Percentiles rank a stretch among this genome's conserved stretches.
Conservation (phyloP, 2,113 vertebrate species). For the Rhinolophus sinicus region DNA sequence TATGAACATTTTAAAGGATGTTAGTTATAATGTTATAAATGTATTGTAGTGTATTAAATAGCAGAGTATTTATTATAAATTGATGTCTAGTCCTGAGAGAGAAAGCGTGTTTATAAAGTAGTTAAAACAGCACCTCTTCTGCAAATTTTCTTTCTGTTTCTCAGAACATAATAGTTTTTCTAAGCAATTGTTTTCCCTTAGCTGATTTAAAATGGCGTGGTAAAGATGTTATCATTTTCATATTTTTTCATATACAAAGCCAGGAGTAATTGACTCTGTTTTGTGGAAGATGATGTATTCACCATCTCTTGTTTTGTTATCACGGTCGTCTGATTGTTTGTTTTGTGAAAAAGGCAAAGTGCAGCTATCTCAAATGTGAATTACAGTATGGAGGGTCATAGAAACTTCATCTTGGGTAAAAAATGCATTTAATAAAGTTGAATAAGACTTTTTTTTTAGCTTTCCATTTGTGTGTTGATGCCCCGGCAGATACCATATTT, state of each 20-base stretch:
- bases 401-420: conserved; percentile 67
- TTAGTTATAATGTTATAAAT: conserved; percentile 55
- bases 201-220: neutral
- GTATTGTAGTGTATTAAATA: neutral
- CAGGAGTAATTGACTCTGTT: conserved; percentile 60
- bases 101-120: neutral
- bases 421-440: conserved; percentile 66
- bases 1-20: conserved; percentile 68
- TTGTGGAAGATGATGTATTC: conserved; percentile 56
- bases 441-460: conserved; percentile 49
- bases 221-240: conserved; percentile 48
- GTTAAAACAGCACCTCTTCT: neutral
- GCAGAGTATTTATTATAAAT: neutral
- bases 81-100: neutral
- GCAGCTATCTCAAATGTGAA: conserved; percentile 67
- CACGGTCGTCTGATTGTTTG: conserved; percentile 37
- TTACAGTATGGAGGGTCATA: conserved; percentile 54
- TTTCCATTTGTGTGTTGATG: conserved; percentile 61
- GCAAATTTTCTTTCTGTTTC: conserved; percentile 5
- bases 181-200: conserved; percentile 31
- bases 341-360: conserved; percentile 63
- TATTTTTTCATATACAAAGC: conserved; percentile 12
- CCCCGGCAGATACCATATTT: conserved; percentile 21
- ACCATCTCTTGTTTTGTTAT: conserved; percentile 54
- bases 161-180: conserved; percentile 7